A percentile compares a stretch with the other conserved stretches of the same genome.
phyloP scores from a whole-genome alignment of 2,888 invertebrate species.

The Girardia tigrina region DNA sequence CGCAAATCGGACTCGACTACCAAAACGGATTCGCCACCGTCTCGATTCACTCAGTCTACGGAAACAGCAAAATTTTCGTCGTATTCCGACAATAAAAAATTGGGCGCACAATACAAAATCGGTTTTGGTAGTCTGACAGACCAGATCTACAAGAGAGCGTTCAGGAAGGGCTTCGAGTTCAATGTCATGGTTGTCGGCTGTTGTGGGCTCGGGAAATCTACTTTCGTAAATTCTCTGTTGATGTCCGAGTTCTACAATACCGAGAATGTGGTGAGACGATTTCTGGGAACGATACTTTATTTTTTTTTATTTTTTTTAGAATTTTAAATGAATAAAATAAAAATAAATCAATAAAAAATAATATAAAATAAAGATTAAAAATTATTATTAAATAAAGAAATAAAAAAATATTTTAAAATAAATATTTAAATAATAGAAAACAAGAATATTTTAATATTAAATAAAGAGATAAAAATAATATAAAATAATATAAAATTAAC shows the following conservation, averaged over 20 bases:
- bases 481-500: too few species aligned
- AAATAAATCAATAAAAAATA: too few species aligned
- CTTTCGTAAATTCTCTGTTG: neutral
- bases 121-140: neutral
- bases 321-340: too few species aligned
- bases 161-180: constrained; percentile 14
- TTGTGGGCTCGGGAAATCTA: neutral
- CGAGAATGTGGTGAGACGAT: neutral
- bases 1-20: neutral
- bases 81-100: constrained; percentile 2
- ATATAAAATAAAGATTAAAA: too few species aligned
- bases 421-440: too few species aligned
- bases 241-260: constrained; percentile 2
- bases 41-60: neutral
- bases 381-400: too few species aligned
- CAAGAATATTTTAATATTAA: too few species aligned
- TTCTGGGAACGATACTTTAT: too few species aligned
- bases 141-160: neutral
- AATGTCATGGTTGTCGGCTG: neutral
- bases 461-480: too few species aligned
- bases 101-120: neutral
- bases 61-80: neutral
- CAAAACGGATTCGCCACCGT: neutral
- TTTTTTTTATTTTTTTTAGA: too few species aligned
- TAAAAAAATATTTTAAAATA: too few species aligned